These are phyloP conservation scores for Ictalurus punctatus DNA, from an alignment of 2,113 vertebrate species.

Conservation along the genomic window DNA sequence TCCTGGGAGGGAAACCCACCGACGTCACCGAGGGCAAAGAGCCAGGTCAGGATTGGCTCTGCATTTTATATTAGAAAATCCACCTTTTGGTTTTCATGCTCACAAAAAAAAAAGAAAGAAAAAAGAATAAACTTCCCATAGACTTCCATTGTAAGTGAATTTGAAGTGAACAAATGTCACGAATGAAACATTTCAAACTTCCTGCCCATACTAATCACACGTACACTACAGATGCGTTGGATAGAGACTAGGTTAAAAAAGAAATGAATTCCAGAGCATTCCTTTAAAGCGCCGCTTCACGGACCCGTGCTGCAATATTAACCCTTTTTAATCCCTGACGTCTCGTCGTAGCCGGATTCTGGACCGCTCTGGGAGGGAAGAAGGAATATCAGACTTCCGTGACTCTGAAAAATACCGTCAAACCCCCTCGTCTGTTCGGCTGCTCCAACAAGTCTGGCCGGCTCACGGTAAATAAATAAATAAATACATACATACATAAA, in stretches of 20 bases:
- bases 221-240: neutral
- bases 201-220: neutral
- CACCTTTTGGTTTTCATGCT: neutral
- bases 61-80: neutral
- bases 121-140: neutral
- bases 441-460: slow-evolving; percentile 77
- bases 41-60: slow-evolving; percentile 62
- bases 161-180: neutral
- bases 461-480: slow-evolving; percentile 61
- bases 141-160: neutral
- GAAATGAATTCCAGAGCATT: neutral
- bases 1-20: slow-evolving; percentile 64
- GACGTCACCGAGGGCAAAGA: slow-evolving; percentile 68
- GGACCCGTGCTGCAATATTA: neutral
- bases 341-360: slow-evolving; percentile 67
- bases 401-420: slow-evolving; percentile 56
- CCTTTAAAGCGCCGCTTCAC: neutral
- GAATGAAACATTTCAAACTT: neutral
- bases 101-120: neutral
- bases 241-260: neutral
- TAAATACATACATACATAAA: no score
- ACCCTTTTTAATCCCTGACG: neutral
- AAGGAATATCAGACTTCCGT: slow-evolving; percentile 71
- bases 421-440: slow-evolving; percentile 68
- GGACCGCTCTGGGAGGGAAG: slow-evolving; percentile 72